Evolutionary conservation across 2,797 vertebrate genomes (phyloP), one percentile per base, ranked within the genome.

Genomic region (Coreius guichenoti): DNA sequence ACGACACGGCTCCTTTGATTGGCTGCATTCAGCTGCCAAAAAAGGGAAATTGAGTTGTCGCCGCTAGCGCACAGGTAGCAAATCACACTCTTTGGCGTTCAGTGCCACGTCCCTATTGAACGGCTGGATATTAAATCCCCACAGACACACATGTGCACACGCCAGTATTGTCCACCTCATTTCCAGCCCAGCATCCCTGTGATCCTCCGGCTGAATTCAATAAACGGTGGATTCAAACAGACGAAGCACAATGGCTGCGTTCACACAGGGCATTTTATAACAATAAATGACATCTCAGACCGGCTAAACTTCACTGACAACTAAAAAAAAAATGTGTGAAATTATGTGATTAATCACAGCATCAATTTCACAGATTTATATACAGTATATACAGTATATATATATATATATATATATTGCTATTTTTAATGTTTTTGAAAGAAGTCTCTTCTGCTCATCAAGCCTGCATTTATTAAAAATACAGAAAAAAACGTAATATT

Each of bases 1-100:
- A 93, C 90, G 93, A 93, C 93, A 93, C 88, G 87, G 90, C 75
- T 83, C 84, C 85, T 89, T 91, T 94, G 95, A 95, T 95, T 95
- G 93, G 93, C 92, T 91, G 81, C 90, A 92, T 94, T 95, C 93
- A 94, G 93, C 91, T 86, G 91, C 92, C 92, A 89, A 93, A 94
- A n/a, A 87, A 92, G 93, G 91, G 92, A 94, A 95, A 94, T 93
- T 91, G 91, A 94, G 93, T 94, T 93, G 88, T 91, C 92, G 82
- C 90, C 91, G 88, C 16, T 92, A 76, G 90, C 93, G 91, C 89
- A 93, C 93, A 95, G 94, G 94, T 94, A 95, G 89, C 92, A 95
- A 95, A 94, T 95, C 94, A 93, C 91, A 86, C 91, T 79, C 81
- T 85, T 63, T 47, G 47, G 14, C 79, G 2, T 65, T 81, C 69